A percentile compares a stretch with the other conserved stretches of the same genome.
These are phyloP conservation scores for Galaxea fascicularis DNA, from an alignment of 92 coral and sea anemone genomes.

Conservation along the genomic window DNA sequence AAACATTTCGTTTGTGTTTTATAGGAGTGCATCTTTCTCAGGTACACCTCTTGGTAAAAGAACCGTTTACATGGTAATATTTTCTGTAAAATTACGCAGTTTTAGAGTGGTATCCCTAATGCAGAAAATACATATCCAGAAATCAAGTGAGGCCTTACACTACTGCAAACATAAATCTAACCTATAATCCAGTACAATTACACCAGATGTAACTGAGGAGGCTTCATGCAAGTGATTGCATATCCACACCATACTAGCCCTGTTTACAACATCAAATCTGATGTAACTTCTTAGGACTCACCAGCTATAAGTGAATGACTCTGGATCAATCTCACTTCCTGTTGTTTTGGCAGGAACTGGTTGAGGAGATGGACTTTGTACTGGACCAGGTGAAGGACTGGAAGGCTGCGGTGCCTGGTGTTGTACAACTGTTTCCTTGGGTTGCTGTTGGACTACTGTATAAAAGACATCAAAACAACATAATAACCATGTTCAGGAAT, in stretches of 20 bases:
- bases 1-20: too few species aligned
- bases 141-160: too few species aligned
- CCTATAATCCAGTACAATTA: too few species aligned
- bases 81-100: too few species aligned
- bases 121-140: too few species aligned
- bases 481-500: neutral
- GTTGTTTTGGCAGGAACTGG: conserved; percentile 66
- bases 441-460: conserved; percentile 46
- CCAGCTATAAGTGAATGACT: conserved; percentile 85
- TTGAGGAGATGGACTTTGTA: conserved; percentile 55
- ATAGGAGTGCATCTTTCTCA: too few species aligned
- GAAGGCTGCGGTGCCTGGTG: conserved; percentile 28
- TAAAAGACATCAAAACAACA: neutral
- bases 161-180: too few species aligned
- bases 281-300: conserved; percentile 15
- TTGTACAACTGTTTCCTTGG: conserved; percentile 32
- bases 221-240: too few species aligned
- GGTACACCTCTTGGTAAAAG: too few species aligned
- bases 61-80: too few species aligned
- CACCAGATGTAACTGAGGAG: too few species aligned
- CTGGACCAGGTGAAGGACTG: conserved; percentile 53
- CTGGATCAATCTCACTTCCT: conserved; percentile 90
- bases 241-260: neutral
- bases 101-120: too few species aligned
- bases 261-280: neutral